These are phyloP conservation scores for Torymus tubicola DNA, from an alignment of 2,888 invertebrate genomes.

Conservation along the genomic window DNA sequence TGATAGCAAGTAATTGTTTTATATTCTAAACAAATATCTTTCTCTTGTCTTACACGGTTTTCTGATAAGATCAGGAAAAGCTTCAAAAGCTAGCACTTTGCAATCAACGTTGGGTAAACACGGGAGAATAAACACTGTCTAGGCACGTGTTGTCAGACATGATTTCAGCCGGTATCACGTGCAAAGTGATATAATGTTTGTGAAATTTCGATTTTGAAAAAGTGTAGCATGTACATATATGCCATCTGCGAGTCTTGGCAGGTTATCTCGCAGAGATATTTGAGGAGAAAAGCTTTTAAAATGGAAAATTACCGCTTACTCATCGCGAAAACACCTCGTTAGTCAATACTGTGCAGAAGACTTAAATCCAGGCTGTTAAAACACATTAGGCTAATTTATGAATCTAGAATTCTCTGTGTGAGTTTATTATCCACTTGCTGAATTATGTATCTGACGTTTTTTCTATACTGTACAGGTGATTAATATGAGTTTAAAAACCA, in stretches of 20 bases:
- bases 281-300: background rate
- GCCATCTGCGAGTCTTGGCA: background rate
- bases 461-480: too few species aligned
- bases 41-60: too few species aligned
- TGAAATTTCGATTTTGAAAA: background rate
- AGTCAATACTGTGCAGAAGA: background rate
- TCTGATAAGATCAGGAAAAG: too few species aligned
- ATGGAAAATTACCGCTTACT: conserved; percentile 26
- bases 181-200: background rate
- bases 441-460: too few species aligned
- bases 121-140: background rate
- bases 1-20: too few species aligned
- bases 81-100: too few species aligned
- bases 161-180: background rate
- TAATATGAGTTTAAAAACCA: too few species aligned
- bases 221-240: background rate
- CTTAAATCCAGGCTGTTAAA: conserved; percentile 10
- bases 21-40: too few species aligned
- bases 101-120: background rate
- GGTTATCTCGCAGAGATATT: background rate
- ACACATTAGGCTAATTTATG: background rate
- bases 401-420: too few species aligned
- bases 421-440: too few species aligned
- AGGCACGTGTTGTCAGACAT: background rate
- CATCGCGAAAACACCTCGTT: background rate